A percentile compares a stretch with the other conserved stretches of the same genome.
Conservation (phyloP, 2,797 vertebrate species). For the Streptopelia turtur region DNA sequence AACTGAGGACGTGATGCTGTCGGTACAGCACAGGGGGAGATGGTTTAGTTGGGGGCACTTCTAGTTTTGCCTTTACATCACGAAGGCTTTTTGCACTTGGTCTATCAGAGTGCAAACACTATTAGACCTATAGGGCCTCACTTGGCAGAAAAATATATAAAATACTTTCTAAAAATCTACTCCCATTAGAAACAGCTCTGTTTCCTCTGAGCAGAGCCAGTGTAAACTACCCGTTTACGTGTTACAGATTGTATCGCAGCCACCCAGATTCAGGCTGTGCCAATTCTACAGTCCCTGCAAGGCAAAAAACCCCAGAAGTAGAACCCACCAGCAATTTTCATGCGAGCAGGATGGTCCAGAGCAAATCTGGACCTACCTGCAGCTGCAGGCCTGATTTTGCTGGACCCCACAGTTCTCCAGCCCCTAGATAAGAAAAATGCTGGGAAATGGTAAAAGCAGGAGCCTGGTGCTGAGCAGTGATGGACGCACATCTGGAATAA, state of each 20-base stretch:
- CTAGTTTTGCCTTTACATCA: not conserved
- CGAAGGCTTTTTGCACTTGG: not conserved
- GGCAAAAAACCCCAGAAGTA: not conserved
- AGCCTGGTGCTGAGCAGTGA: not conserved
- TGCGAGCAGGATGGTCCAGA: not conserved
- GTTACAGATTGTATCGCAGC: not conserved
- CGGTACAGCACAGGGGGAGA: rapidly evolving
- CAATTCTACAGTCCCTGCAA: not conserved
- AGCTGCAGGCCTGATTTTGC: not conserved
- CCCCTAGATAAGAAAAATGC: not conserved
- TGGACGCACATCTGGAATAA: not conserved
- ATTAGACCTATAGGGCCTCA: not conserved
- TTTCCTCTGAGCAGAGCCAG: not conserved
- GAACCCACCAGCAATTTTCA: not conserved
- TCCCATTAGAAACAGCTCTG: not conserved
- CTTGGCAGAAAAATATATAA: not conserved
- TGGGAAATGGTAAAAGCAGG: not conserved
- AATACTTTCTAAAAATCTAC: not conserved
- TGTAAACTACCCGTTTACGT: not conserved
- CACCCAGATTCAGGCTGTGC: not conserved
- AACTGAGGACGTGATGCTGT: not conserved
- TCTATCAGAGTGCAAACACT: not conserved
- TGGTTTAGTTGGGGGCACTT: not conserved
- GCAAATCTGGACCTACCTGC: not conserved
- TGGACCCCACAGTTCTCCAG: not conserved